Base-by-base conservation (phyloP, 2,888 invertebrate genomes). In the Macroteleia sp. region DNA sequence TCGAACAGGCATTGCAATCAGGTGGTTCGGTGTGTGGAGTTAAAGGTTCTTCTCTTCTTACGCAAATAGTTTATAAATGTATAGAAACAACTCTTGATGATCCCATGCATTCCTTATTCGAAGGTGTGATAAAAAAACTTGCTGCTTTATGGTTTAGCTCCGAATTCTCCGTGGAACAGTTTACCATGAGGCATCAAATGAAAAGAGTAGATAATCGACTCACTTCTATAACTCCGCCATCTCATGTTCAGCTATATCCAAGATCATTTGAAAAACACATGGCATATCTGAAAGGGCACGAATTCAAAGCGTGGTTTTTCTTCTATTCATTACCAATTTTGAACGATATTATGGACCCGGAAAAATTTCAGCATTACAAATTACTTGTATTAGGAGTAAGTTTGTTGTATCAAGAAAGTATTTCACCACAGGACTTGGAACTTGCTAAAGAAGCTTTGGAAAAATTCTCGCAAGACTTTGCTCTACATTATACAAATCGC, bases 221-320 rank as follows among this genome's bases (percentile, higher is more conserved):
- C 1, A 9, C 2, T 2, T 4, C 2, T 10, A 30, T 30, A 8
- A 30, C 4, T 9, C 30, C 30, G 2, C 30, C 10, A 30, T 30
- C 30, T 2, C 10, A 9, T 10, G 30, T 5, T 5, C 44, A 48
- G 12, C 42, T 81, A 46, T 19, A 71, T 17, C 78, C 79, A 1
- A 54, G 81, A 32, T 59, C 61, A 4, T 57, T 85, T 12, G 30
- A 22, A 22, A 22, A 12, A 22, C 44, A 44, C 4, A n/a, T 71
- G 3, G 30, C 44, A 2, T 69, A 82, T 50, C 82, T 77, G 79
- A 84, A 85, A 69, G 81, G 78, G 0, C 66, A 66, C 3, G 84
- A 83, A 17, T 62, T 80, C 1, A 83, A 79, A 30, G 2, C 5
- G 4, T 30, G 2, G 10, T 36, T 42, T 41, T 57, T 42, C 25